Conservation (phyloP, 2,888 invertebrate genomes). For the Epiblema foenella region DNA sequence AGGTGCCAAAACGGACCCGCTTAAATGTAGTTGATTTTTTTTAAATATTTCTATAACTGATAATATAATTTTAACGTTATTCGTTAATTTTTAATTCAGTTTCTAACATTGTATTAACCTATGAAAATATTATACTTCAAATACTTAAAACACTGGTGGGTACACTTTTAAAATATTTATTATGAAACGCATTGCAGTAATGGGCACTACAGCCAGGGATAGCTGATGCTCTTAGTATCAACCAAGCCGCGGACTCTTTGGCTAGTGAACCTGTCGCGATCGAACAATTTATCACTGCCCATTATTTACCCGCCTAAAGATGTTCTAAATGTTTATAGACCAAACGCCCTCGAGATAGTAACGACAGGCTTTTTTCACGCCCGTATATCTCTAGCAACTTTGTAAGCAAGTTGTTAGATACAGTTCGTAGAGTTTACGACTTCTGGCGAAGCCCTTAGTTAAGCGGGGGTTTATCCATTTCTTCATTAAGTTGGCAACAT, state of each 20-base stretch:
- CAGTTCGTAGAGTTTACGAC: slow-evolving; percentile 42
- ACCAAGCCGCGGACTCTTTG: slow-evolving; percentile 5
- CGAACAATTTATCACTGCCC: slow-evolving; percentile 23
- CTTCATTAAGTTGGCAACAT: slow-evolving; percentile 29
- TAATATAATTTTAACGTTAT: too few species aligned
- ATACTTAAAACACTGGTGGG: too few species aligned
- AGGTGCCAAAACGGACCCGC: too few species aligned
- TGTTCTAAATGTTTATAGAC: slow-evolving; percentile 31
- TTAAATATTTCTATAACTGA: too few species aligned
- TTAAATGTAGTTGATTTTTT: too few species aligned
- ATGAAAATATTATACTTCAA: too few species aligned
- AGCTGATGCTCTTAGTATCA: background rate
- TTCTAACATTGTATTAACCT: too few species aligned
- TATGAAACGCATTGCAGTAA: background rate
- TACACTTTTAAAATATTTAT: too few species aligned
- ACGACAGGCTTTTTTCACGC: slow-evolving; percentile 32
- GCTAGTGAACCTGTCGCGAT: slow-evolving; percentile 12
- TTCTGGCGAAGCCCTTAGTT: slow-evolving; percentile 28
- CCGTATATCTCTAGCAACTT: slow-evolving; percentile 36
- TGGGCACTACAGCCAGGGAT: background rate
- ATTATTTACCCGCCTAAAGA: slow-evolving; percentile 16
- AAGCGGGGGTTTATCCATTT: slow-evolving; percentile 24
- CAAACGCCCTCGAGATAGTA: slow-evolving; percentile 16
- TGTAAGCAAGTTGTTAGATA: slow-evolving; percentile 38
- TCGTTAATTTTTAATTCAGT: too few species aligned